Evolutionary conservation across 2,113 vertebrate genomes (phyloP), one percentile per base, ranked within the genome.

Genomic region (Pundamilia nyererei): DNA sequence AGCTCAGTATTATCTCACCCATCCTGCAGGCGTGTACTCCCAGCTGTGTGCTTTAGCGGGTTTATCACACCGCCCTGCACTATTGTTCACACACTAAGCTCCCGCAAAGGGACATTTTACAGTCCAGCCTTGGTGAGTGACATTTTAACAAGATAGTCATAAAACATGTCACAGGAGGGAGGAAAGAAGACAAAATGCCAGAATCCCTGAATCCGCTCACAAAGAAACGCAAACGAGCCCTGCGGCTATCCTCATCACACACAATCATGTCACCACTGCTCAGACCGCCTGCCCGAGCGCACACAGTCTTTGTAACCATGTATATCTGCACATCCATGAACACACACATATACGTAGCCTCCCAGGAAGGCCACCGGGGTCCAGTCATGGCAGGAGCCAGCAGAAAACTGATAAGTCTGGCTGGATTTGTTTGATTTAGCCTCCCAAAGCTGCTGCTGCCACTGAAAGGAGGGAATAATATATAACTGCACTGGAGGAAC

Each of bases 131-230:
- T 33, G 33, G 83, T 89, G 89, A 92, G 90, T 91, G 93, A 91
- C 92, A 94, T 93, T 95, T 95, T 90, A 93, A 93, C 92, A 94
- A 89, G 86, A 89, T 35, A 91, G 92, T 91, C 90, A 85, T 92
- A 93, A 94, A 95, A 88, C 84, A 86, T 90, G 91, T 88, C 85
- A 87, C 83, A 55, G 7, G 84, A 92, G 84, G 92, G 82, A 83
- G 24, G 40, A 40, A 40, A 60, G 79, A 85, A 86, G 80, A 88
- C 86, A 91, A 94, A 94, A 94, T 88, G 90, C 90, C 93, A 83
- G 53, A 80, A 92, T 91, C 90, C 87, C 72, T 53, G 86, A 86
- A 87, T 90, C 84, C 19, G 17, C 87, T 89, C 77, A 60, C 79
- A 89, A 89, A 92, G 90, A 79, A 60, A 84, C 84, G 79, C 70